Conservation (phyloP, 1,140 invertebrate genomes). For the Orius insidiosus region DNA sequence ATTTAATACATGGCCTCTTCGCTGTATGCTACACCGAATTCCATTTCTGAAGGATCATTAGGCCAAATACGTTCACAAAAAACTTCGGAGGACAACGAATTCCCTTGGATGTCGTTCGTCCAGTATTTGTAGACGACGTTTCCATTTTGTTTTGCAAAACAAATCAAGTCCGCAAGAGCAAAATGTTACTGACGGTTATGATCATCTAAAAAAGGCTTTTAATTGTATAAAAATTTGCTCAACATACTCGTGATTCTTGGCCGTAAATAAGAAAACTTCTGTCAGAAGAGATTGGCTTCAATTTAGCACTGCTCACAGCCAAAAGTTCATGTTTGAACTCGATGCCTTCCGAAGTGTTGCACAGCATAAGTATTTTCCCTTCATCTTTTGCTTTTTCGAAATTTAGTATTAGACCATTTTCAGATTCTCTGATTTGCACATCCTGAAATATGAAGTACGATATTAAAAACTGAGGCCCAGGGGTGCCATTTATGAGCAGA, state of each 20-base stretch:
- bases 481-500: too few relatives aligned
- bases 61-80: conserved; percentile 3
- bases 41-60: neutral
- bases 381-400: neutral
- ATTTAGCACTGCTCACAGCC: neutral
- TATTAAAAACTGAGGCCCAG: too few relatives aligned
- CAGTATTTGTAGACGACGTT: conserved; percentile 2
- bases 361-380: conserved; percentile 2
- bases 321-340: neutral
- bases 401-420: neutral
- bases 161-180: neutral
- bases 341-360: conserved; percentile 3
- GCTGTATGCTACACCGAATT: conserved; percentile 5
- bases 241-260: conserved; percentile 1
- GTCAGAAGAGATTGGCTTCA: neutral
- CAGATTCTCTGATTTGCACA: neutral
- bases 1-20: conserved; percentile 3
- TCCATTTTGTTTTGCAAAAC: conserved; percentile 2
- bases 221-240: neutral
- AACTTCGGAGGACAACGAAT: conserved; percentile 1
- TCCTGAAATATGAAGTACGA: too few relatives aligned
- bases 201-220: conserved; percentile 1
- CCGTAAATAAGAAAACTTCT: neutral
- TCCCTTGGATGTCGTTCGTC: conserved; percentile 7
- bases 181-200: neutral